A percentile compares a stretch with the other conserved stretches of the same genome.
These are phyloP conservation scores for Saturnia pavonia DNA, from an alignment of 2,888 invertebrate species.

Conservation along the genomic window DNA sequence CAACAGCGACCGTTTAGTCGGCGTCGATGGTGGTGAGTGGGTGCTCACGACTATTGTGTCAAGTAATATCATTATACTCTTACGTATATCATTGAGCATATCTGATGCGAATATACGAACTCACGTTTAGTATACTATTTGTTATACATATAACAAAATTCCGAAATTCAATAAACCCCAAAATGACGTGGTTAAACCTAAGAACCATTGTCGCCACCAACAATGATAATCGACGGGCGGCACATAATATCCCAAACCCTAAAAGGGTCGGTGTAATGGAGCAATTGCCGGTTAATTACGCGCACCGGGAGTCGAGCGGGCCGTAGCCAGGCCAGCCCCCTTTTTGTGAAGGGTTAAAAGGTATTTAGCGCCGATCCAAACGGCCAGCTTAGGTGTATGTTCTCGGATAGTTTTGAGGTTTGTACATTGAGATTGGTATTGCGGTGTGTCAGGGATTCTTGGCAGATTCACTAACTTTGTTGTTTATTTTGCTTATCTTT, in stretches of 20 bases:
- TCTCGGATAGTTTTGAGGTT: slow-evolving; percentile 28
- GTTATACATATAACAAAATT: background rate
- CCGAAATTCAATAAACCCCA: slow-evolving; percentile 21
- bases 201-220: slow-evolving; percentile 27
- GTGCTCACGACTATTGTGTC: no score
- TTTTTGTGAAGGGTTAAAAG: slow-evolving; percentile 36
- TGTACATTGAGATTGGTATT: slow-evolving; percentile 18
- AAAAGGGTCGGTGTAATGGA: slow-evolving; percentile 61
- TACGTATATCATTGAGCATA: no score
- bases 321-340: slow-evolving; percentile 14
- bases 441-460: slow-evolving; percentile 12
- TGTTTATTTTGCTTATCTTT: background rate
- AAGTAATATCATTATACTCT: no score
- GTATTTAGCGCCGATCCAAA: slow-evolving; percentile 24
- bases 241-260: slow-evolving; percentile 54
- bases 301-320: slow-evolving; percentile 27
- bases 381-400: slow-evolving; percentile 23
- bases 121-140: background rate
- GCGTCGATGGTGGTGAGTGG: no score
- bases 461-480: background rate
- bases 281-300: slow-evolving; percentile 65
- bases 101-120: background rate
- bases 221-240: slow-evolving; percentile 58
- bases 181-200: slow-evolving; percentile 20
- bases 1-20: no score